Base-by-base conservation (phyloP, 2,888 invertebrate genomes). In the Melinopterus prodromus region DNA sequence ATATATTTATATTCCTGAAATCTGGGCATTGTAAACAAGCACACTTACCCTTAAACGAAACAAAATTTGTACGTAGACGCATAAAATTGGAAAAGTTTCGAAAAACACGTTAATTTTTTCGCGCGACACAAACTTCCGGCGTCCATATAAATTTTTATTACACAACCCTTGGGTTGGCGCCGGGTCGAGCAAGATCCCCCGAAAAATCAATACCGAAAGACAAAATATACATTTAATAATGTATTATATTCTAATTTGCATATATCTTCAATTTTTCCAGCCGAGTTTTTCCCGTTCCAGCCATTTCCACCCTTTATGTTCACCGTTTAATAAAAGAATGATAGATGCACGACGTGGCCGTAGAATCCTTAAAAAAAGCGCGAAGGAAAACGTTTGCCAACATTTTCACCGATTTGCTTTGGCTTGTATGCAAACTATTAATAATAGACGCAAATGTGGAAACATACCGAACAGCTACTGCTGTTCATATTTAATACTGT, bases 211-310 rank as follows among this genome's bases (percentile, higher is more conserved):
- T 76, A 37, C 5, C n/a, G 77, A 77, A 35, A 77, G 77, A 70
- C 71, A 70, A 70, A 26, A 70, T 77, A 70, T 70, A 77, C 71
- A 77, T 77, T 77, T 77, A 77, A 77, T 77, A 77, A 78, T 78
- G 53, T 74, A 78, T 78, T 78, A 78, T 78, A 78, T 71, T 37
- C 37, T 53, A 78, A 78, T 78, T 78, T 78, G 72, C 74, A 78
- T 78, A 70, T 36, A 70, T 69, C 71, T 70, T 35, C 77, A 71
- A 75, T 75, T 69, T 78, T 78, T 69, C 16, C 74, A 53, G 36
- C 7, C 26, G 15, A 16, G 12, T 16, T 77, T 77, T 36, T 77
- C 77, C 77, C 70, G n/a, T 70, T 77, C 71, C 70, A 70, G 70
- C 37, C 14, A 77, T 77, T 53, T 53, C 53, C 53, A 77, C 71